Conservation (phyloP, 2,113 vertebrate genomes). For the Cervus canadensis region DNA sequence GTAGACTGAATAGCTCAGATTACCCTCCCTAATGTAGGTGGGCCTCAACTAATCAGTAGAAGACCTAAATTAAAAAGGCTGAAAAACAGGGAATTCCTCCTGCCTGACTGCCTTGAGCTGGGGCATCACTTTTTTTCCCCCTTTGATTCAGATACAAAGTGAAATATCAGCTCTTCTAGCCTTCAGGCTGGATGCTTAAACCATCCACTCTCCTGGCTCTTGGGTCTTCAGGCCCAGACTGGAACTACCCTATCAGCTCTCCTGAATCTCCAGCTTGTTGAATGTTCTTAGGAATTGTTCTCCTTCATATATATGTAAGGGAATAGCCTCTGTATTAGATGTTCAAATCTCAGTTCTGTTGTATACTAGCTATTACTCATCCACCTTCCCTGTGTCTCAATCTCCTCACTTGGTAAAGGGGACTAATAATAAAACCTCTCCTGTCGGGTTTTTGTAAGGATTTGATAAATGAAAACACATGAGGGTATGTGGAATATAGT, state of each 20-base stretch:
- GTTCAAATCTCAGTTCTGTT: not conserved
- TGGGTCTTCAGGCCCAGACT: not conserved
- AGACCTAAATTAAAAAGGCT: not conserved
- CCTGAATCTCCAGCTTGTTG: not conserved
- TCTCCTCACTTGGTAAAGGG: not conserved
- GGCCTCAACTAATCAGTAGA: not conserved
- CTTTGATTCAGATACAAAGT: not conserved
- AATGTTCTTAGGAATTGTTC: not conserved
- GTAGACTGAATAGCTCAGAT: not conserved
- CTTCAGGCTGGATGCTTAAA: not conserved
- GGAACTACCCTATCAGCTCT: not conserved
- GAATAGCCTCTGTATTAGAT: not conserved
- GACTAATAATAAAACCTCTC: not conserved
- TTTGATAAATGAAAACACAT: not conserved
- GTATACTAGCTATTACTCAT: not conserved
- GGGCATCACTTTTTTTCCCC: not conserved
- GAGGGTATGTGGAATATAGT: not conserved
- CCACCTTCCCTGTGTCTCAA: not conserved
- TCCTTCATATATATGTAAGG: not conserved
- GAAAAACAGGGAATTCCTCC: not conserved
- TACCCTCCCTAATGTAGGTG: not conserved
- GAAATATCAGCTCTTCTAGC: not conserved
- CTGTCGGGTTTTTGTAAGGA: not conserved
- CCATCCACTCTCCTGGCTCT: not conserved
- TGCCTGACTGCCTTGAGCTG: not conserved